Percentiles rank a stretch among this genome's conserved stretches.
Conservation (phyloP, 2,888 invertebrate species). For the Cenopis cana region DNA sequence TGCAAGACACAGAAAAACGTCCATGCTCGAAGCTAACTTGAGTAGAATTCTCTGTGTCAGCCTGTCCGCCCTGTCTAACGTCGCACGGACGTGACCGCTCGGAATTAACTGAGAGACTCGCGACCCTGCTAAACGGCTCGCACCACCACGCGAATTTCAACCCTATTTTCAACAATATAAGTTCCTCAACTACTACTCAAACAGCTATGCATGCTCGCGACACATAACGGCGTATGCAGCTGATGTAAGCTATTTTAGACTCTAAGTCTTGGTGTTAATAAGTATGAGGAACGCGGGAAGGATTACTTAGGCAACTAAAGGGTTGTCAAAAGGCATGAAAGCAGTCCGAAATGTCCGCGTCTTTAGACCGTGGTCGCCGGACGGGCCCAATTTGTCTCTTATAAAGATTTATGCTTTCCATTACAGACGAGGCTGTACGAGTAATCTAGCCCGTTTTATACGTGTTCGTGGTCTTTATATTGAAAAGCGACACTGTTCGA, state of each 20-base stretch:
- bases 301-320: slow-evolving; percentile 63
- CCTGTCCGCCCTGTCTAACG: slow-evolving; percentile 61
- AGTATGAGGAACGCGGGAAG: slow-evolving; percentile 45
- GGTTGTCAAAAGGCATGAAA: slow-evolving; percentile 73
- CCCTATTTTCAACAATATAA: slow-evolving; percentile 52
- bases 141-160: slow-evolving; percentile 50
- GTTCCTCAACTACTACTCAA: slow-evolving; percentile 40
- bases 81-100: slow-evolving; percentile 72
- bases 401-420: slow-evolving; percentile 76
- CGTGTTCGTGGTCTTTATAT: slow-evolving; percentile 13
- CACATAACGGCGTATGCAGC: slow-evolving; percentile 49
- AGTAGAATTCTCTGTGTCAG: slow-evolving; percentile 62
- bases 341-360: slow-evolving; percentile 66
- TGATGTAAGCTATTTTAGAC: slow-evolving; percentile 51
- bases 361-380: slow-evolving; percentile 68
- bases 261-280: slow-evolving; percentile 49
- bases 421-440: slow-evolving; percentile 60
- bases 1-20: slow-evolving; percentile 39
- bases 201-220: slow-evolving; percentile 49
- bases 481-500: slow-evolving; percentile 22
- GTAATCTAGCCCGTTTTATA: slow-evolving; percentile 30
- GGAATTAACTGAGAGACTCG: slow-evolving; percentile 69
- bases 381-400: slow-evolving; percentile 75
- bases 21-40: slow-evolving; percentile 39
- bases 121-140: slow-evolving; percentile 50